phyloP scores from a whole-genome alignment of 2,797 vertebrate species.

The Hemitrygon akajei region DNA sequence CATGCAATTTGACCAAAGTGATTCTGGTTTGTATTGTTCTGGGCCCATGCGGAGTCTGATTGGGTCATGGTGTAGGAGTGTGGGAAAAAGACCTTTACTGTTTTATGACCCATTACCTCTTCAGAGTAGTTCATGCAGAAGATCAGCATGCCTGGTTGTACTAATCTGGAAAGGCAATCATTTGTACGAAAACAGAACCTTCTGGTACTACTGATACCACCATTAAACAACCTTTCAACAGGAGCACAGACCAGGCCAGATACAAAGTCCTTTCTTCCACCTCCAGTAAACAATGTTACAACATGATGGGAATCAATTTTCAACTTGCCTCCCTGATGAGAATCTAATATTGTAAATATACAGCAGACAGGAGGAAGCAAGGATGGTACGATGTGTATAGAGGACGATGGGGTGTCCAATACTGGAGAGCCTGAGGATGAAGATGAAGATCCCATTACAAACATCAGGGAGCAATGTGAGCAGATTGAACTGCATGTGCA shows the following conservation, averaged over 20 bases:
- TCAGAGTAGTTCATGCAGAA: neutral
- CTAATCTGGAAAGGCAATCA: neutral
- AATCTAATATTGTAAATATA: neutral
- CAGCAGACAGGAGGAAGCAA: neutral
- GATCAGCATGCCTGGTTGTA: neutral
- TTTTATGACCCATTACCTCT: neutral
- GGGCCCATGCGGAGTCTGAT: neutral
- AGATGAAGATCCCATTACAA: too few species aligned
- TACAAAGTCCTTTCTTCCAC: neutral
- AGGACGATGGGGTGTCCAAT: too few species aligned
- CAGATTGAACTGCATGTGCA: too few species aligned
- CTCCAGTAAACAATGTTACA: neutral
- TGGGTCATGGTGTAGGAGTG: neutral
- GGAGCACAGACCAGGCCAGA: neutral
- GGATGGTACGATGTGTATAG: too few species aligned
- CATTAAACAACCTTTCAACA: neutral
- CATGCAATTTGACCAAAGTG: neutral
- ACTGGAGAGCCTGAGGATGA: too few species aligned
- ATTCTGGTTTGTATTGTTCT: neutral
- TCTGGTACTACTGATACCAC: neutral
- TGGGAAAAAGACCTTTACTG: neutral
- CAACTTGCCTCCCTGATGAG: neutral
- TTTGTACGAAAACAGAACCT: neutral
- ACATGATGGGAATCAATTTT: neutral
- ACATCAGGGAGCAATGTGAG: too few species aligned